phyloP scores from a whole-genome alignment of 2,113 vertebrate genomes.

The Peromyscus californicus region DNA sequence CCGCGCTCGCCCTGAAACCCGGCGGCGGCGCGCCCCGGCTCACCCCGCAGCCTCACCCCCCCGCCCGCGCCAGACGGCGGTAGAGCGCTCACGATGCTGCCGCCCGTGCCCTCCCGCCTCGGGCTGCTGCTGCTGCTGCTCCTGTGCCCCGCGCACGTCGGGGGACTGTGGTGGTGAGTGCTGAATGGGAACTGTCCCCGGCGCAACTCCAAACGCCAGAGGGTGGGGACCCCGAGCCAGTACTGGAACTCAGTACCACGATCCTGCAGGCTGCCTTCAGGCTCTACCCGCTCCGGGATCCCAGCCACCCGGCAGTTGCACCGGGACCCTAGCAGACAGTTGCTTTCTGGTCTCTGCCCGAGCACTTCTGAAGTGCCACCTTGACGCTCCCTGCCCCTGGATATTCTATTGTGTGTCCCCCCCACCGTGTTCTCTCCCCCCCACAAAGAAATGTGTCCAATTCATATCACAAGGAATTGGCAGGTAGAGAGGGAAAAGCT shows the following conservation, averaged over 20 bases:
- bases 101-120: constrained; percentile 69
- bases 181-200: neutral
- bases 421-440: neutral
- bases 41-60: neutral
- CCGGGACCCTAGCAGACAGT: neutral
- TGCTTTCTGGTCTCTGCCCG: neutral
- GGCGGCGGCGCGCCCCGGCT: neutral
- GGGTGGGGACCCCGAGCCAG: neutral
- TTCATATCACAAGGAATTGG: constrained; percentile 37
- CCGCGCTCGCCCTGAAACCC: constrained; percentile 61
- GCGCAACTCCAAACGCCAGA: neutral
- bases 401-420: neutral
- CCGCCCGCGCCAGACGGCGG: neutral
- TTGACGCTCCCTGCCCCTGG: neutral
- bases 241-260: neutral
- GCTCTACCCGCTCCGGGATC: neutral
- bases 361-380: neutral
- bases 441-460: neutral
- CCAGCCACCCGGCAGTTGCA: neutral
- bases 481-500: neutral
- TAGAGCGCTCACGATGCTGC: constrained; percentile 70
- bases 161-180: constrained; percentile 85
- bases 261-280: neutral
- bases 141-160: constrained; percentile 81
- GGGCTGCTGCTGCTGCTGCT: constrained; percentile 81